Evolutionary conservation across 2,797 vertebrate genomes (phyloP), one percentile per base, ranked within the genome.

Genomic region (Acrossocheilus fasciatus): DNA sequence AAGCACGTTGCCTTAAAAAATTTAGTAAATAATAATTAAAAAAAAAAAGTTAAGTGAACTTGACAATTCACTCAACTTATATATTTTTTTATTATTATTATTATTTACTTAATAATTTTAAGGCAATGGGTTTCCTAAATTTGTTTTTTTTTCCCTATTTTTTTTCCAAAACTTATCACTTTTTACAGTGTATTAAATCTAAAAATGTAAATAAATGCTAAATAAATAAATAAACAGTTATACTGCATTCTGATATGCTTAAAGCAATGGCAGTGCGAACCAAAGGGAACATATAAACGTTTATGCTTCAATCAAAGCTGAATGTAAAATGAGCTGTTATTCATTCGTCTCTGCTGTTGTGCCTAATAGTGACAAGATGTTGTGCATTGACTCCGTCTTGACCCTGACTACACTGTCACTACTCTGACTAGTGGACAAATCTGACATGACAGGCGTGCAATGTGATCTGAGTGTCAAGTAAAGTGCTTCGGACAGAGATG

Each of bases 391-490:
- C 70, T 80, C 69, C 2, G 81, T 57, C 73, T 64, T 76, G 69
- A 62, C 74, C 50, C 74, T 47, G 41, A 72, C 81, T 77, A 43
- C n/a, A n/a, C 62, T 68, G 41, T 86, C 73, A 62, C 34, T 68
- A 34, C 64, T 73, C 36, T 85, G 86, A 89, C 86, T 87, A n/a
- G 36, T 86, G 83, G 81, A 87, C 66, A 89, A 90, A 89, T 85
- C 59, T 18, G 73, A 90, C 81, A 89, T 87, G 84, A 85, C 88
- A 87, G 69, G 64, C 79, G 15, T 83, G 85, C 70, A 80, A 79
- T 62, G 75, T 81, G 62, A 85, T 80, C 79, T n/a, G 75, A 54
- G 82, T 36, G 74, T 85, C 47, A 85, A 80, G 66, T 73, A 78
- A 62, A 81, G 54, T 12, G 76, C 75, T 83, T 73, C 18, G 70